Base-by-base conservation (phyloP, 2,888 invertebrate genomes). In the Thymelicus sylvestris region DNA sequence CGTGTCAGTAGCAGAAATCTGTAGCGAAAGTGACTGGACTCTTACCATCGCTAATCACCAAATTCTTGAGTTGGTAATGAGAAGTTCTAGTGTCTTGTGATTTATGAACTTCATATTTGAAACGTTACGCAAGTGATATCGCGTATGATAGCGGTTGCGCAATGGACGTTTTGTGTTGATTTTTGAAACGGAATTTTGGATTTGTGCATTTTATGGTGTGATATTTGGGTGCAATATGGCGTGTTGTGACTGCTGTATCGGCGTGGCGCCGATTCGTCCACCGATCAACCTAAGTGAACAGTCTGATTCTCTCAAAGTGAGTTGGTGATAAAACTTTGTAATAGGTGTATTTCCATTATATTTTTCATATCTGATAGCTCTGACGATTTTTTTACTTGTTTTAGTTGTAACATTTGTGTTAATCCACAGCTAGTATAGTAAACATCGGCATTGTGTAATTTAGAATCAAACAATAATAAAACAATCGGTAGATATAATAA, bases 221-320 rank as follows among this genome's bases (percentile, higher is more conserved):
- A 81, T 79, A 63, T 72, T 47, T 67, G 67, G 79, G 76, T 77
- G 74, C 80, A 73, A 86, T 79, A 95, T 95, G 95, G 92, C 95
- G 80, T 95, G 95, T 87, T 96, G 96, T 88, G 88, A 90, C 77
- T 96, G 96, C 87, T 96, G 96, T 88, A 94, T 94, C 80, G 95
- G 95, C 79, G 95, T 95, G 74, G 94, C 95, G 79, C 96, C 96
- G 72, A 95, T 98, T 79, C 95, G 96, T 81, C 95, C 96, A 76
- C 97, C 98, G 75, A 96, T 98, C 85, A 96, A 96, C 87, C 92
- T 97, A 78, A 95, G 85, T 83, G 96, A 96, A 80, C 93, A 93
- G 82, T 97, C 98, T 74, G 97, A 97, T 81, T 89, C 95, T 75
- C 92, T 97, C 76, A 97, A 96, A 96, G 97, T 97, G 94, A 95